These are phyloP conservation scores for Chiloscyllium punctatum DNA, from an alignment of 2,797 vertebrate genomes.

Conservation along the genomic window DNA sequence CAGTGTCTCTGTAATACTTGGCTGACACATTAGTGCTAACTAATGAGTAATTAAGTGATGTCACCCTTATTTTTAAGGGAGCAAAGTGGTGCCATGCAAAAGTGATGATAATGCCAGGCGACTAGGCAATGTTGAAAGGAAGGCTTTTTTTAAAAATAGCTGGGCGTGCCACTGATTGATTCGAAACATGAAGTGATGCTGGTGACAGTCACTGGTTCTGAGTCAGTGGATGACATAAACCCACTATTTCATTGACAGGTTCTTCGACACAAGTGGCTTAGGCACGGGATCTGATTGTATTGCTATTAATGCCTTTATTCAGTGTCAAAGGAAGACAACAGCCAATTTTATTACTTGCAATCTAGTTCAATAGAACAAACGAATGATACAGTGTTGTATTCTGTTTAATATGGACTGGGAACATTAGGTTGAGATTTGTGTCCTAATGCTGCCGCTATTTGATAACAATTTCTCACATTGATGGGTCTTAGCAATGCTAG, in stretches of 20 bases:
- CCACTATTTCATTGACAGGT: conserved; percentile 57
- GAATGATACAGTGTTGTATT: neutral
- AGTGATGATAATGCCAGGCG: conserved; percentile 51
- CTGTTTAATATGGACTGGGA: neutral
- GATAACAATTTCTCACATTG: neutral
- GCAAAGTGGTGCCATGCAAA: conserved; percentile 45
- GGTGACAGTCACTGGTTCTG: conserved; percentile 54
- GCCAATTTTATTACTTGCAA: conserved; percentile 44
- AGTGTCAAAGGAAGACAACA: conserved; percentile 52
- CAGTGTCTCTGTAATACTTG: conserved; percentile 28
- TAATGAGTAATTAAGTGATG: conserved; percentile 47
- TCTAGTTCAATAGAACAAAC: conserved; percentile 9
- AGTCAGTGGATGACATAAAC: conserved; percentile 67
- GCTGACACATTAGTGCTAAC: conserved; percentile 44
- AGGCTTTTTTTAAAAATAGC: conserved; percentile 51
- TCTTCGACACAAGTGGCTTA: conserved; percentile 54
- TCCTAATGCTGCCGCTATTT: too few species aligned
- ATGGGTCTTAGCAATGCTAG: neutral
- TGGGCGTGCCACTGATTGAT: conserved; percentile 42
- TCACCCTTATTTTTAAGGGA: conserved; percentile 45
- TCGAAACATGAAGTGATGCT: conserved; percentile 52
- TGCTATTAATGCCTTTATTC: conserved; percentile 64
- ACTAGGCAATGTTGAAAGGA: conserved; percentile 42
- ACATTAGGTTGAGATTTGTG: neutral
- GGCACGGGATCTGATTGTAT: conserved; percentile 59